phyloP scores from a whole-genome alignment of 2,797 vertebrate genomes.

The Enteromius afrohamiltoni region DNA sequence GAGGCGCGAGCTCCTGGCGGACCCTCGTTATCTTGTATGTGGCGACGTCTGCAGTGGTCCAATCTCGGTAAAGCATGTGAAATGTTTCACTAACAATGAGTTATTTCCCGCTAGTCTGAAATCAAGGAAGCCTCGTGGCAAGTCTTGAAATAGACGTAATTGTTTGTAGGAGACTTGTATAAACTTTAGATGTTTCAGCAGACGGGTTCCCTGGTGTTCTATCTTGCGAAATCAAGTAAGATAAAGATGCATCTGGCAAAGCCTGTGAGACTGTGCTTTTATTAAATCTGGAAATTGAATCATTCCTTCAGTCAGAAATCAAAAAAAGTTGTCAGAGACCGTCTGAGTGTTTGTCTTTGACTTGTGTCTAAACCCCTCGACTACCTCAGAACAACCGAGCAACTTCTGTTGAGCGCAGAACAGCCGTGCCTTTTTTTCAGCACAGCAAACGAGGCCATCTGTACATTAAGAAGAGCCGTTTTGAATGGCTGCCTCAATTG shows the following conservation, averaged over 20 bases:
- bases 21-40: neutral
- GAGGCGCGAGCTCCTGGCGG: neutral
- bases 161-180: constrained; percentile 4
- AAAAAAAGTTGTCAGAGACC: neutral
- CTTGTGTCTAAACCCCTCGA: neutral
- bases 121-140: neutral
- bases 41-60: constrained; percentile 15
- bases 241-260: constrained; percentile 16
- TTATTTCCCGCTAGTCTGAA: neutral
- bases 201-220: constrained; percentile 4
- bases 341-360: constrained; percentile 38
- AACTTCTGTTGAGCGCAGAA: constrained; percentile 8
- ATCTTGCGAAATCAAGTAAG: neutral
- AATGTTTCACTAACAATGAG: constrained; percentile 5
- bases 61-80: constrained; percentile 8
- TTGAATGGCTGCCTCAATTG: constrained; percentile 43
- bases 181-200: constrained; percentile 2
- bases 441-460: constrained; percentile 33
- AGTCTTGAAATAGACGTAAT: constrained; percentile 19
- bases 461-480: constrained; percentile 43
- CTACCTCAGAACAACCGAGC: constrained; percentile 22
- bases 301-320: neutral
- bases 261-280: neutral
- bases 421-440: constrained; percentile 15
- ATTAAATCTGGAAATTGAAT: constrained; percentile 2